These are phyloP conservation scores for Lytechinus pictus DNA, from an alignment of 35 echinoderm and acorn worm genomes.

Conservation along the genomic window DNA sequence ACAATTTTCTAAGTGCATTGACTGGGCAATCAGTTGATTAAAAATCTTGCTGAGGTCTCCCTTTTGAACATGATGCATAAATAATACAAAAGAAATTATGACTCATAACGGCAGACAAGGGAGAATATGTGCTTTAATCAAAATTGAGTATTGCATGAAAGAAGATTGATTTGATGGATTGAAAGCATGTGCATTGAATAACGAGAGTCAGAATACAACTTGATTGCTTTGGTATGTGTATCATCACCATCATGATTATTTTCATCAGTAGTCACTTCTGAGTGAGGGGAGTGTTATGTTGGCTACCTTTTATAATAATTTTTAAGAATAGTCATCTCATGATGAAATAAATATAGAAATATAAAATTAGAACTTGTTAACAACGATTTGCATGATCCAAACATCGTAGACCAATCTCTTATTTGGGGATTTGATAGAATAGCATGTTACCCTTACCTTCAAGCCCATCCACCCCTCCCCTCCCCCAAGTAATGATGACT, in stretches of 20 bases:
- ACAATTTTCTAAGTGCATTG: slow-evolving; percentile 12
- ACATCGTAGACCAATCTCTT: too few relatives aligned
- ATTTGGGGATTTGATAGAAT: too few relatives aligned
- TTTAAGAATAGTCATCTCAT: not conserved
- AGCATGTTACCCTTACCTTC: too few relatives aligned
- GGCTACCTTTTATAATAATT: not conserved
- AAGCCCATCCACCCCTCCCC: too few relatives aligned
- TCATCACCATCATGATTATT: not conserved
- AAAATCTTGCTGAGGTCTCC: not conserved
- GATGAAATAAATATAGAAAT: not conserved
- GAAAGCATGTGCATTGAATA: not conserved
- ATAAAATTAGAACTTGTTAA: not conserved
- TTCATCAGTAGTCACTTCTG: not conserved
- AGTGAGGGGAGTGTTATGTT: not conserved
- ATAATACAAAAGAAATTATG: not conserved
- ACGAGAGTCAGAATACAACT: not conserved
- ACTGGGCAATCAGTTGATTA: not conserved
- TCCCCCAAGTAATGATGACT: not conserved
- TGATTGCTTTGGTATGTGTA: not conserved
- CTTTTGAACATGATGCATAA: slow-evolving; percentile 4
- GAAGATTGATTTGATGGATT: not conserved
- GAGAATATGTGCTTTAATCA: not conserved
- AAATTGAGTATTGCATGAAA: not conserved
- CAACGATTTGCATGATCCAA: too few relatives aligned
- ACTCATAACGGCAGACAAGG: not conserved